phyloP scores from a whole-genome alignment of 2,113 vertebrate genomes.

The Fulica atra region DNA sequence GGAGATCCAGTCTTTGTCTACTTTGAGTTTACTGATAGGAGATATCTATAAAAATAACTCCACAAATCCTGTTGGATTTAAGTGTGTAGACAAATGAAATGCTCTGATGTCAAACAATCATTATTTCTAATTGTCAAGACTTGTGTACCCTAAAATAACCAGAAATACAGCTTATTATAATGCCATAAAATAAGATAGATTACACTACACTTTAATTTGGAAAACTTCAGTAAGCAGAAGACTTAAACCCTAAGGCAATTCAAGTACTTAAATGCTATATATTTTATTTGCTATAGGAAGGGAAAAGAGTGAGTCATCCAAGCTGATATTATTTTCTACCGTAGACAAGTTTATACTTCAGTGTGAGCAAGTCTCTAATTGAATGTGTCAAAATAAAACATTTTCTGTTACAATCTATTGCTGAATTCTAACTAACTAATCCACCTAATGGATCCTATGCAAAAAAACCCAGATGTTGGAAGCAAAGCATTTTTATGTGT shows the following conservation, averaged over 20 bases:
- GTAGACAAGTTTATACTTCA: not conserved
- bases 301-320: not conserved
- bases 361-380: not conserved
- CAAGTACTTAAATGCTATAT: not conserved
- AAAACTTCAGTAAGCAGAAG: constrained; percentile 5
- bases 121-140: not conserved
- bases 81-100: not conserved
- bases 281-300: not conserved
- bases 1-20: not conserved
- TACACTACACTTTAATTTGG: not conserved
- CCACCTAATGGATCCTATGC: not conserved
- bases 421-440: not conserved
- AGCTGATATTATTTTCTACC: not conserved
- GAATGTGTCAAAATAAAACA: not conserved
- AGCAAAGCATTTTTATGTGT: not conserved
- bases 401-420: not conserved
- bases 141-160: not conserved
- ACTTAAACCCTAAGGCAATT: constrained; percentile 5
- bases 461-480: not conserved
- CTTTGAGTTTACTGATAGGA: not conserved
- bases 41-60: not conserved
- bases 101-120: not conserved
- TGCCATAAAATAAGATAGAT: not conserved
- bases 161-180: not conserved
- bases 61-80: not conserved